These are phyloP conservation scores for Knipowitschia caucasica DNA, from an alignment of 2,797 vertebrate genomes.

Conservation along the genomic window DNA sequence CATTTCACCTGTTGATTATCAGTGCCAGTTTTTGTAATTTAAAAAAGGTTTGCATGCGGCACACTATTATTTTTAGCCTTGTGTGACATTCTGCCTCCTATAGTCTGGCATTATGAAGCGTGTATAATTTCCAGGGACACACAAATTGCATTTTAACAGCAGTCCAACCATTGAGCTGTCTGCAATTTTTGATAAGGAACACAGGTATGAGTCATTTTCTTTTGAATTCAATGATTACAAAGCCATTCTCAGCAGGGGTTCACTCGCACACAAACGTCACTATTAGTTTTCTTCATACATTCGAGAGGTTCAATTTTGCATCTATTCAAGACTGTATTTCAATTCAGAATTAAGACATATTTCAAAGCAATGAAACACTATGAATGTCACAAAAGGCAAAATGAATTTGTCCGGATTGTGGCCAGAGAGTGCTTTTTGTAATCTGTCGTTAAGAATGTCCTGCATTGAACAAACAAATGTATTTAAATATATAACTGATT, in stretches of 20 bases:
- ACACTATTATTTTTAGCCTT: not conserved
- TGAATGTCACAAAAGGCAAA: not conserved
- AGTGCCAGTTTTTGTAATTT: no score
- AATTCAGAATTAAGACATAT: not conserved
- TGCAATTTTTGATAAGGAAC: constrained; percentile 7
- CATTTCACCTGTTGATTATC: no score
- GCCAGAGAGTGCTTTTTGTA: not conserved
- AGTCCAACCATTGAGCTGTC: not conserved
- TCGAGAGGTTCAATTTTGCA: not conserved
- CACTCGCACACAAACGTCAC: not conserved
- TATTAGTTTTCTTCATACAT: constrained; percentile 3
- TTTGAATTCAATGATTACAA: constrained; percentile 2
- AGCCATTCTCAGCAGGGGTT: not conserved
- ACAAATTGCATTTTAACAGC: not conserved
- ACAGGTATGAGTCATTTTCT: constrained; percentile 10
- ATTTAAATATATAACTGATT: not conserved
- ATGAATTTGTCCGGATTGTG: not conserved
- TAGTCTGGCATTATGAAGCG: not conserved
- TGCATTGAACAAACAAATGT: not conserved
- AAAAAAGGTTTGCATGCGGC: not conserved
- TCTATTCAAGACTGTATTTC: not conserved
- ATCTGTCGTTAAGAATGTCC: not conserved
- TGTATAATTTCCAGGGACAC: not conserved
- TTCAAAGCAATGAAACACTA: not conserved
- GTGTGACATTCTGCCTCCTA: not conserved